A percentile compares a stretch with the other conserved stretches of the same genome.
Evolutionary conservation across 2,888 invertebrate species (phyloP).

Genomic region (Pristionchus maxplancki): DNA sequence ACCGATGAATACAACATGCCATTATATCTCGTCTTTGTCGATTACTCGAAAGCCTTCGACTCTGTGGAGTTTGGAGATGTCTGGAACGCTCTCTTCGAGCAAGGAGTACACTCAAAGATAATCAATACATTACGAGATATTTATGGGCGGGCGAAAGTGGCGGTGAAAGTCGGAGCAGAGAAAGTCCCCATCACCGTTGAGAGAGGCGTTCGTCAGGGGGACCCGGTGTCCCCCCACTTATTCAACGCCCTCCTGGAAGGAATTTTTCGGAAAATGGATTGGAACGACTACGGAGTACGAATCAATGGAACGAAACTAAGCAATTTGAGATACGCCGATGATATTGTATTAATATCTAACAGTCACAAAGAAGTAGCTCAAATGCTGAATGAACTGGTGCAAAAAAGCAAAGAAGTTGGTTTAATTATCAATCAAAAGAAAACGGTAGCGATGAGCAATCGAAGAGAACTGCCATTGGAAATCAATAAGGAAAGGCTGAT

Average conservation of each 20-base stretch:
- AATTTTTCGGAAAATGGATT: not conserved
- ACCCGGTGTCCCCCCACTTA: not conserved
- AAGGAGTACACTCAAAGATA: conserved; percentile 13
- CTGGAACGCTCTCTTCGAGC: conserved; percentile 39
- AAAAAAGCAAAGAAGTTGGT: not conserved
- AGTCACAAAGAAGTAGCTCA: not conserved
- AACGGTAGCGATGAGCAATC: not conserved
- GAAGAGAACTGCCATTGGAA: not conserved
- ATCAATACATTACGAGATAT: not conserved
- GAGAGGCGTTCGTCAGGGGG: not conserved
- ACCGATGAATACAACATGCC: conserved; percentile 52
- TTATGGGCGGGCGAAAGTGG: not conserved
- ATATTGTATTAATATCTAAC: not conserved
- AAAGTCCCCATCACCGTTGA: not conserved
- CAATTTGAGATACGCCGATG: not conserved
- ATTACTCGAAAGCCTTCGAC: conserved; percentile 56
- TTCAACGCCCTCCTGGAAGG: not conserved
- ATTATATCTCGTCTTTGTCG: conserved; percentile 54
- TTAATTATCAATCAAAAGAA: not conserved
- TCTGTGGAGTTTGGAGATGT: conserved; percentile 47
- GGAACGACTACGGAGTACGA: not conserved
- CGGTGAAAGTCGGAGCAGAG: not conserved
- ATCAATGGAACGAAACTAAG: not conserved
- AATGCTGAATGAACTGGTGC: not conserved
- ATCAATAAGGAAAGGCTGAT: not conserved